Evolutionary conservation across 2,888 invertebrate species (phyloP).

Genomic region (Acrobasis repandana): DNA sequence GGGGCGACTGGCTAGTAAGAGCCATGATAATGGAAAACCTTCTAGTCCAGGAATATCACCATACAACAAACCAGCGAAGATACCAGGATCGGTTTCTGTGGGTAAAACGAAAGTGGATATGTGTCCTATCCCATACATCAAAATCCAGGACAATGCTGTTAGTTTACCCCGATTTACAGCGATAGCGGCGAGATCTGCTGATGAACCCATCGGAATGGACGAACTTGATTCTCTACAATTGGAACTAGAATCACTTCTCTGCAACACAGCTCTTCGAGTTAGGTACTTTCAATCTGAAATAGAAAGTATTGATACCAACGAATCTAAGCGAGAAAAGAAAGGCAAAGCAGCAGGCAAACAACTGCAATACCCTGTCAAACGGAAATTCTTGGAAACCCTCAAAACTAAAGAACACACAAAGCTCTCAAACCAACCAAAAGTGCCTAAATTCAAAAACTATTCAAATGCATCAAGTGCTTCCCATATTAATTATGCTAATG

Average conservation of each 20-base stretch:
- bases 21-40: constrained; percentile 76
- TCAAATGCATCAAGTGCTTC: constrained; percentile 70
- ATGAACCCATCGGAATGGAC: constrained; percentile 92
- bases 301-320: constrained; percentile 85
- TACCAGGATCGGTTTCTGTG: constrained; percentile 65
- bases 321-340: constrained; percentile 79
- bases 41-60: constrained; percentile 77
- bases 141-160: constrained; percentile 86
- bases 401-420: constrained; percentile 83
- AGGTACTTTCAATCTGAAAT: constrained; percentile 90
- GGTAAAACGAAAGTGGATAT: constrained; percentile 72
- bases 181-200: constrained; percentile 85
- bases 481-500: constrained; percentile 70
- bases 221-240: constrained; percentile 93
- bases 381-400: constrained; percentile 78
- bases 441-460: constrained; percentile 82
- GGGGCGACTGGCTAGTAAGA: constrained; percentile 76
- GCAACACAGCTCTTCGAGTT: constrained; percentile 90
- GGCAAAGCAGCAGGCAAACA: constrained; percentile 80
- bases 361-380: constrained; percentile 80
- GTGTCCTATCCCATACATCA: constrained; percentile 85
- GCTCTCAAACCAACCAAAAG: constrained; percentile 81
- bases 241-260: constrained; percentile 93
- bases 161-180: constrained; percentile 86
- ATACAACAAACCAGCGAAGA: constrained; percentile 74